Evolutionary conservation across 2,797 vertebrate species (phyloP).

Genomic region (Xenentodon cancila): DNA sequence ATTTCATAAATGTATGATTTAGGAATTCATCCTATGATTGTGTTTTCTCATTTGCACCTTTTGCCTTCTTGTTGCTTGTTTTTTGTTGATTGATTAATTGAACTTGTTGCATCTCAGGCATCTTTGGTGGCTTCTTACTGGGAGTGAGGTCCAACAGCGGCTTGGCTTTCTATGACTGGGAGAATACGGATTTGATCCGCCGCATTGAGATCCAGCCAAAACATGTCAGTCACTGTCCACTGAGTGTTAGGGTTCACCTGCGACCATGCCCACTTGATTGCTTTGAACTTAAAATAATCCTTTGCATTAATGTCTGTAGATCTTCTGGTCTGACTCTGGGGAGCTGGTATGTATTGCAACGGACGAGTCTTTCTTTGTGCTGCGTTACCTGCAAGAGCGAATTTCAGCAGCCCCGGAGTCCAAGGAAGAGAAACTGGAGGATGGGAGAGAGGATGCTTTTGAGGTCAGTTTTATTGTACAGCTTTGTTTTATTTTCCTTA

Average conservation of each 20-base stretch:
- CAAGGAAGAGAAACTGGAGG: conserved; percentile 96
- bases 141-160: conserved; percentile 96
- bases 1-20: no score
- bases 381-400: conserved; percentile 95
- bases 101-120: conserved; percentile 76
- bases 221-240: conserved; percentile 82
- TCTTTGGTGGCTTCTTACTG: conserved; percentile 95
- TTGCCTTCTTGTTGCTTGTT: not conserved
- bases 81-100: not conserved
- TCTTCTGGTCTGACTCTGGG: conserved; percentile 99
- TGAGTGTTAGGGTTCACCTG: no score
- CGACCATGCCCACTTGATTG: not conserved
- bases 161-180: conserved; percentile 98
- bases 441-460: conserved; percentile 98
- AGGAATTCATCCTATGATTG: no score
- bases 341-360: conserved; percentile 98
- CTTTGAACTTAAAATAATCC: not conserved
- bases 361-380: conserved; percentile 98
- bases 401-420: conserved; percentile 94
- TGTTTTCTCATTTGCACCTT: no score
- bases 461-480: conserved; percentile 81
- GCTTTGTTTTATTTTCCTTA: no score
- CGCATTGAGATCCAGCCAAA: conserved; percentile 99
- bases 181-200: conserved; percentile 95
- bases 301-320: conserved; percentile 74